These are phyloP conservation scores for Theristicus caerulescens DNA, from an alignment of 2,113 vertebrate genomes.

Conservation along the genomic window DNA sequence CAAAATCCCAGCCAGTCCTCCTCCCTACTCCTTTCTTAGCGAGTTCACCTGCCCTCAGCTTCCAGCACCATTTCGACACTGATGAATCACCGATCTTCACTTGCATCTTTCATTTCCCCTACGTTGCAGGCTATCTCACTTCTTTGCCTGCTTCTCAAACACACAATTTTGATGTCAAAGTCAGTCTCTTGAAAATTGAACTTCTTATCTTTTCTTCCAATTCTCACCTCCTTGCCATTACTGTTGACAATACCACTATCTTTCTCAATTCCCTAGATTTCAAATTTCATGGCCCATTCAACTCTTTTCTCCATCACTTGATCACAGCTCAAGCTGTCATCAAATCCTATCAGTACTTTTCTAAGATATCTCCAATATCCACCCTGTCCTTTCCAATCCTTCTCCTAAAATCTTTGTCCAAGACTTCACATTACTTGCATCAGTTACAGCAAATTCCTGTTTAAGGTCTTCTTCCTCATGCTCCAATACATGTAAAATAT, in stretches of 20 bases:
- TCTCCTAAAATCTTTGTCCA: not conserved
- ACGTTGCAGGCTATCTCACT: not conserved
- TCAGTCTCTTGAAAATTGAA: slow-evolving; percentile 56
- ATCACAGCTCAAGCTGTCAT: slow-evolving; percentile 9
- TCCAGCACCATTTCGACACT: slow-evolving; percentile 6
- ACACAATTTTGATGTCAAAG: slow-evolving; percentile 50
- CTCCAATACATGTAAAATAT: not conserved
- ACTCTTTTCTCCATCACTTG: not conserved
- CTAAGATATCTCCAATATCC: not conserved
- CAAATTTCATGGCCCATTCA: slow-evolving; percentile 55
- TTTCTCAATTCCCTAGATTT: slow-evolving; percentile 11
- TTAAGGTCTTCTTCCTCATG: not conserved
- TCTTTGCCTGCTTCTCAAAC: slow-evolving; percentile 34
- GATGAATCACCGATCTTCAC: slow-evolving; percentile 32
- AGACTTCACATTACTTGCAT: not conserved
- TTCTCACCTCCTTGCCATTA: slow-evolving; percentile 21
- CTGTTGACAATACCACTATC: slow-evolving; percentile 3
- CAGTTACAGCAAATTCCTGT: not conserved
- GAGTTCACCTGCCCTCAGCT: not conserved
- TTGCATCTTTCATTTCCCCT: slow-evolving; percentile 37
- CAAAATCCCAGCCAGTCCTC: not conserved
- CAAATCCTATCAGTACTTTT: not conserved
- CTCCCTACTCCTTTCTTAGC: not conserved
- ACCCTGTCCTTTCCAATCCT: not conserved
- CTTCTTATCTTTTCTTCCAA: slow-evolving; percentile 51